Base-by-base conservation (phyloP, 2,113 vertebrate genomes). In the Laterallus jamaicensis region DNA sequence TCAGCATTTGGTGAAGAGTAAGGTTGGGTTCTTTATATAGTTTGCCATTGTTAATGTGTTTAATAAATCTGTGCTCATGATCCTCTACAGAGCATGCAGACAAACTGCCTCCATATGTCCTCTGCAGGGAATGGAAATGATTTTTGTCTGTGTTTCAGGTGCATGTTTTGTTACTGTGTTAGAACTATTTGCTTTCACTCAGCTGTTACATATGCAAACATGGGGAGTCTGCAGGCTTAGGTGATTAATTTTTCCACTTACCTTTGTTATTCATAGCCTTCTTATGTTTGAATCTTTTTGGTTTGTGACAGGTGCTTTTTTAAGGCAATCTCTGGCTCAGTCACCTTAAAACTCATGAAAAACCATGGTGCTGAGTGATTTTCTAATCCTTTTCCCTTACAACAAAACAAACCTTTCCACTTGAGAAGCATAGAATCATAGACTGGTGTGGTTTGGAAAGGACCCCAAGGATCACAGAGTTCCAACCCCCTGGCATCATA, bases 191-290 rank as follows among this genome's bases (percentile, higher is more conserved):
- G 32, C 62, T 66, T 81, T 92, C 26, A 11, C 42, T 74, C 42
- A 35, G 44, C 62, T 71, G 10, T 74, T 94, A 32, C 6, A 5
- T 90, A 31, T 54, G 55, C 66, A 90, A 90, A 84, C 49, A 12
- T 35, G 11, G 42, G 56, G 69, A 91, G 49, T 88, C 92, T 92
- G 73, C 68, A 71, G 66, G 59, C 76, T 83, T 75, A 44, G 40
- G 5, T 80, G 17, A 86, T 92, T 88, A 56, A 70, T 86, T 95
- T 95, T 92, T 78, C 42, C n/a, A 24, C 54, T 93, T 60, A 50
- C 5, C 39, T 87, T 42, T 86, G 42, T 83, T 92, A 52, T 78
- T 82, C 20, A 8, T n/a, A 54, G 52, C 29, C 69, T 93, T 82
- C 25, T 66, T 44, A 28, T 2, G 16, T 29, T 44, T 82, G 69